phyloP scores from a whole-genome alignment of 2,797 vertebrate genomes.

The Remorina albescens region DNA sequence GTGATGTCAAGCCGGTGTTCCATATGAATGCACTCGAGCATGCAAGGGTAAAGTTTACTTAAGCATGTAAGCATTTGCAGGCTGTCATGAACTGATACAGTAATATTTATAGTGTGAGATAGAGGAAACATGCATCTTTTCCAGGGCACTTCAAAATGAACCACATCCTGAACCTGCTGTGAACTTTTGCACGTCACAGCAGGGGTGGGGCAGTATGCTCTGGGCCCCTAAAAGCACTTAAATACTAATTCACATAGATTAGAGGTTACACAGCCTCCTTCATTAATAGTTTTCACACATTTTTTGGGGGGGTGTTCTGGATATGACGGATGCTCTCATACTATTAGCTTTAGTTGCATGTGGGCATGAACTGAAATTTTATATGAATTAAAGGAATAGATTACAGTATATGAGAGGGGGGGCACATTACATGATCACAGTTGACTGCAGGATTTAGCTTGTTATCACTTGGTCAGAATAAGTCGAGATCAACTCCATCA shows the following conservation, averaged over 20 bases:
- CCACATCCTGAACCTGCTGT: conserved; percentile 14
- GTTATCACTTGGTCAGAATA: too few species aligned
- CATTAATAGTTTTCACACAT: neutral
- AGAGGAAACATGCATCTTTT: conserved; percentile 28
- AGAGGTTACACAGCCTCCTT: neutral
- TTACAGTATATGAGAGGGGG: too few species aligned
- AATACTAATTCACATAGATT: neutral
- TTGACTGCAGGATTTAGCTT: too few species aligned
- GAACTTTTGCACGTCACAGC: too few species aligned
- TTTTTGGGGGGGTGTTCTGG: too few species aligned
- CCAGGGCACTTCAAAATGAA: neutral
- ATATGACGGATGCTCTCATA: neutral
- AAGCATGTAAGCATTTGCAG: conserved; percentile 23
- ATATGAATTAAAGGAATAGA: too few species aligned
- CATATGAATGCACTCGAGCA: conserved; percentile 16
- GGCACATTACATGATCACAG: too few species aligned
- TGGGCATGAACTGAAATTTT: too few species aligned
- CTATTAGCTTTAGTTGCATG: neutral
- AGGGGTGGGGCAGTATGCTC: too few species aligned
- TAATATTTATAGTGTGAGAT: conserved; percentile 17
- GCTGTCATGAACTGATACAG: conserved; percentile 19
- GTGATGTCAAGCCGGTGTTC: conserved; percentile 24
- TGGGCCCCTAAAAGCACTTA: neutral
- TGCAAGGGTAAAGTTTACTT: conserved; percentile 25
- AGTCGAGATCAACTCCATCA: too few species aligned